These are phyloP conservation scores for Drosophila bifasciata DNA, from an alignment of 1,140 invertebrate species.

Conservation along the genomic window DNA sequence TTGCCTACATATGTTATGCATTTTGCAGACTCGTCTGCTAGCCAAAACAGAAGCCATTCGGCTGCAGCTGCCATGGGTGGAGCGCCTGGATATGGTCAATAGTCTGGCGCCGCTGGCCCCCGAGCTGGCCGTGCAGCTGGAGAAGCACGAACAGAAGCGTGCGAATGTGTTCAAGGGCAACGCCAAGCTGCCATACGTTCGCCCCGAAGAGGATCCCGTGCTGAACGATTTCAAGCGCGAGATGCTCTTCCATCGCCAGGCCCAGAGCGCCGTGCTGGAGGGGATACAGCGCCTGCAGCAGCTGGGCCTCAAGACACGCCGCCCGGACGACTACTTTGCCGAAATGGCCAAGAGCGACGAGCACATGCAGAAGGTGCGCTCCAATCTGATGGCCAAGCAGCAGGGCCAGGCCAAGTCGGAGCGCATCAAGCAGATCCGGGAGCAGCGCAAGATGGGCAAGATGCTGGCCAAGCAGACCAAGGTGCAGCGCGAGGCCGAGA, in stretches of 20 bases:
- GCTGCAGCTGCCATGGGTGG: constrained; percentile 92
- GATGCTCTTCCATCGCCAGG: constrained; percentile 95
- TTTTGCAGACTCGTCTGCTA: constrained; percentile 87
- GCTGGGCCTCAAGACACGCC: constrained; percentile 90
- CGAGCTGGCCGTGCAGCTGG: constrained; percentile 90
- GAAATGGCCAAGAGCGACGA: constrained; percentile 99
- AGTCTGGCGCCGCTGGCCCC: constrained; percentile 91
- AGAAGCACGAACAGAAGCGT: constrained; percentile 89
- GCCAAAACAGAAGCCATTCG: constrained; percentile 90
- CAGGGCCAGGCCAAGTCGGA: constrained; percentile 92
- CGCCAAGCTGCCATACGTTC: constrained; percentile 87
- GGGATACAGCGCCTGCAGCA: constrained; percentile 90
- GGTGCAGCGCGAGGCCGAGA: constrained; percentile 90
- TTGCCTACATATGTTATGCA: neutral
- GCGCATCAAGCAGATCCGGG: constrained; percentile 94
- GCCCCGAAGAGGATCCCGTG: constrained; percentile 90
- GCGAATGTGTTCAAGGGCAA: constrained; percentile 88
- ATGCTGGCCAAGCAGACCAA: constrained; percentile 91
- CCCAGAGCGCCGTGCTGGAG: constrained; percentile 93
- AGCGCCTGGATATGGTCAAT: constrained; percentile 92
- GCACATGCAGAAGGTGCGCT: constrained; percentile 98
- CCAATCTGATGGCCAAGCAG: constrained; percentile 93
- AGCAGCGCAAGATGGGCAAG: constrained; percentile 97
- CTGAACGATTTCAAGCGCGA: constrained; percentile 98
- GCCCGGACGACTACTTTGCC: constrained; percentile 98